These are phyloP conservation scores for Lordiphosa stackelbergi DNA, from an alignment of 1,140 invertebrate genomes.

Conservation along the genomic window DNA sequence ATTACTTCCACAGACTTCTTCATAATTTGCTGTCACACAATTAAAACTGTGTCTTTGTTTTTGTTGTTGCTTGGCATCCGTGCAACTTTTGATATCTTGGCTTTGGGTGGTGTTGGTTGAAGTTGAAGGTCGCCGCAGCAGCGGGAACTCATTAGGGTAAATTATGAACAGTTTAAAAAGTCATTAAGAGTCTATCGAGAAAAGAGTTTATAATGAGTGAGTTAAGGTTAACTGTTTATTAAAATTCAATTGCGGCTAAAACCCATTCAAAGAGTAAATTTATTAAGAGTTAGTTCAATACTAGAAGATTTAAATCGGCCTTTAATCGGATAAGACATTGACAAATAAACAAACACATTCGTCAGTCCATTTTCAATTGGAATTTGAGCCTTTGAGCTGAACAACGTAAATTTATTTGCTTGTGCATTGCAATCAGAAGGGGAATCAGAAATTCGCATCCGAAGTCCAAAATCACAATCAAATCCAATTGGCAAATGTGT, in stretches of 20 bases:
- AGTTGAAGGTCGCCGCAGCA: conserved; percentile 10
- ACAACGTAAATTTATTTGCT: conserved; percentile 67
- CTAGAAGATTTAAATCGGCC: too few relatives aligned
- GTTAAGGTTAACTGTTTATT: conserved; percentile 25
- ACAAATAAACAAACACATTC: conserved; percentile 47
- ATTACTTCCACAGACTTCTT: conserved; percentile 8
- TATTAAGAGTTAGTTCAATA: too few relatives aligned
- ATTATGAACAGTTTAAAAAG: conserved; percentile 61
- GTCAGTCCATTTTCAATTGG: conserved; percentile 64
- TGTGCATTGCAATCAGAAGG: conserved; percentile 43
- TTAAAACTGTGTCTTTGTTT: conserved; percentile 9
- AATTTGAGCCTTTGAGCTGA: conserved; percentile 62
- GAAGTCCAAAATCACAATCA: conserved; percentile 39
- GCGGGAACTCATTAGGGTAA: conserved; percentile 37
- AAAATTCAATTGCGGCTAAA: neutral
- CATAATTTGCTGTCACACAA: conserved; percentile 9
- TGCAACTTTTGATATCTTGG: conserved; percentile 27
- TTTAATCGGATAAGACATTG: conserved; percentile 7
- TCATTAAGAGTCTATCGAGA: conserved; percentile 25
- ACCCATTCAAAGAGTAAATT: too few relatives aligned
- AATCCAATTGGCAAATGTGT: conserved; percentile 29
- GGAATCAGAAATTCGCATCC: conserved; percentile 24
- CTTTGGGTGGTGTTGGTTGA: conserved; percentile 1
- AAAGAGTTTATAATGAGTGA: neutral
- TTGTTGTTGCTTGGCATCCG: neutral